Percentiles rank a stretch among this genome's conserved stretches.
Evolutionary conservation across 2,888 invertebrate genomes (phyloP).

Genomic region (Callyntrura sp.): DNA sequence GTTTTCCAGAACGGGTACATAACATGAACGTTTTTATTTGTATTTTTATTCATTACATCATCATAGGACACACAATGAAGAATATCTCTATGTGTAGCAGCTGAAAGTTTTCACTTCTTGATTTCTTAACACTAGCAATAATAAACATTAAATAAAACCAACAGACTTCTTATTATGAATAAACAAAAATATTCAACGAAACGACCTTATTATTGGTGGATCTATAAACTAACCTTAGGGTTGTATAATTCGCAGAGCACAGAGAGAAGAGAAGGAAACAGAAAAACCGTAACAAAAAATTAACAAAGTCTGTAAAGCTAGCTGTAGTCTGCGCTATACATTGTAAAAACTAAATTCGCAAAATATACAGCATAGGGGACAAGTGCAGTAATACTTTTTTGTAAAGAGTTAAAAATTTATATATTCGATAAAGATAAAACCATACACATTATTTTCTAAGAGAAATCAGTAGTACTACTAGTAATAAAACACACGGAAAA

Average conservation of each 20-base stretch:
- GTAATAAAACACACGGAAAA: neutral
- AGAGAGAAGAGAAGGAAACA: neutral
- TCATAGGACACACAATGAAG: neutral
- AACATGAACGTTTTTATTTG: neutral
- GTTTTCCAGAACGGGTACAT: neutral
- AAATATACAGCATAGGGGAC: no score
- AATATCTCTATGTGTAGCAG: neutral
- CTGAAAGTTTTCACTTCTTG: neutral
- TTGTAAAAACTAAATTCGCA: no score
- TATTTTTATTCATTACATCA: conserved; percentile 4
- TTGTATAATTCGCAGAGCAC: neutral
- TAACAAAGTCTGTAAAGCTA: neutral
- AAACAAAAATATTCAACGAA: conserved; percentile 35
- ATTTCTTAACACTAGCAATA: neutral
- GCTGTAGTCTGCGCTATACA: no score
- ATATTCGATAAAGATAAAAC: no score
- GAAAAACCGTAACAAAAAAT: neutral
- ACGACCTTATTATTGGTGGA: neutral
- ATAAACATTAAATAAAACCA: conserved; percentile 39
- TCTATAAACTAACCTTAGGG: neutral
- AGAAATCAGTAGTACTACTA: no score
- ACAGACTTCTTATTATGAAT: neutral
- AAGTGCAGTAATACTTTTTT: no score
- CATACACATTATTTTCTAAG: no score
- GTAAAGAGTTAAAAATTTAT: no score